Evolutionary conservation across 2,888 invertebrate genomes (phyloP), one percentile per base, ranked within the genome.

Genomic region (Cataglyphis cursor): DNA sequence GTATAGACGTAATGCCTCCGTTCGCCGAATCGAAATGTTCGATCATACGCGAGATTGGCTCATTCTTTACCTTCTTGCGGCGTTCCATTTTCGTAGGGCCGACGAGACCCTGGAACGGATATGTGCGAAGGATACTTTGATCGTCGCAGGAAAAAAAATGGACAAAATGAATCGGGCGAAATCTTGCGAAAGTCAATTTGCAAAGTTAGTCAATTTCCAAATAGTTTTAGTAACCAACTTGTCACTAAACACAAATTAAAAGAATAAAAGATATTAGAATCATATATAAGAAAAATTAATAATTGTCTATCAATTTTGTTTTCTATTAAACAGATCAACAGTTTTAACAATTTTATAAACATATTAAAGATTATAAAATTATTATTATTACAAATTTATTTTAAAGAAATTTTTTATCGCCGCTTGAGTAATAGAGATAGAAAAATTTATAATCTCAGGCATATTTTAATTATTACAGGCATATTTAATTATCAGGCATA

Each of bases 21-120:
- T 84, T 64, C 82, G 85, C 82, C 83, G 88, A 92, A 93, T 92
- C 92, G 92, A 92, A 92, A 92, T 92, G 92, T 91, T 93, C 93
- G 91, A 93, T 93, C 92, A 93, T 92, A 92, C 92, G 92, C 90
- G 91, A 93, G 92, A 93, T 93, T 93, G 93, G 90, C 89, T 92
- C 92, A 91, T 93, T 92, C 91, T 93, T 92, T 92, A 92, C 89
- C 88, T 87, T 86, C 87, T 84, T 82, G 86, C 82, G 84, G 84
- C 86, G 88, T 87, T 88, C 86, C 83, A 90, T 92, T 93, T 92
- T 91, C 90, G 86, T 88, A 87, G 83, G 82, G 61, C 72, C 83
- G 78, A 83, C 74, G 78, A 83, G 70, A 44, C 61, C 2, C n/a
- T 51, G 81, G 82, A 85, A 87, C 83, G 87, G 86, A 74, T 85